These are phyloP conservation scores for Monoplex corrugatus DNA, from an alignment of 2,888 invertebrate genomes.

Conservation along the genomic window DNA sequence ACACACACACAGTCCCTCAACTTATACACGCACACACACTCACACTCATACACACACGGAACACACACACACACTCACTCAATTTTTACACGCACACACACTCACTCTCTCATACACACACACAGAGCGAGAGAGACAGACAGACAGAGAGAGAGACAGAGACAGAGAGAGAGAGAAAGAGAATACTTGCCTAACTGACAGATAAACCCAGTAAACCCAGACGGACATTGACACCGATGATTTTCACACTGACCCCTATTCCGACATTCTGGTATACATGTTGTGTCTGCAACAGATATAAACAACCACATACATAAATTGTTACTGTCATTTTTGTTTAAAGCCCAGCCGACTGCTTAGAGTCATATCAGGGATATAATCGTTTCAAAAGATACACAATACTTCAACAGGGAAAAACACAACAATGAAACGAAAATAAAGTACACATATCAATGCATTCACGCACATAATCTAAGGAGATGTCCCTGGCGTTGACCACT, in stretches of 20 bases:
- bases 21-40: not conserved
- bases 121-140: not conserved
- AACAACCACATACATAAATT: too few species aligned
- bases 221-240: not conserved
- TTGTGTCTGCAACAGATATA: not conserved
- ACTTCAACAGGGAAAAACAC: too few species aligned
- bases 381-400: too few species aligned
- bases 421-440: too few species aligned
- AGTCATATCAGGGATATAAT: too few species aligned
- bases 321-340: too few species aligned
- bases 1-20: too few species aligned
- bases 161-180: constrained; percentile 3
- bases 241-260: not conserved
- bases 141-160: not conserved
- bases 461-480: too few species aligned
- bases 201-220: not conserved
- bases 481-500: too few species aligned
- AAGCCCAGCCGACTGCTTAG: too few species aligned
- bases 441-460: too few species aligned
- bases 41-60: not conserved
- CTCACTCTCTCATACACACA: constrained; percentile 23
- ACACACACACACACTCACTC: not conserved
- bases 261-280: not conserved
- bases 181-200: constrained; percentile 15
- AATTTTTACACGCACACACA: constrained; percentile 40